Percentiles rank a stretch among this genome's conserved stretches.
Evolutionary conservation across 2,888 invertebrate species (phyloP).

Genomic region (Coelopa pilipes): DNA sequence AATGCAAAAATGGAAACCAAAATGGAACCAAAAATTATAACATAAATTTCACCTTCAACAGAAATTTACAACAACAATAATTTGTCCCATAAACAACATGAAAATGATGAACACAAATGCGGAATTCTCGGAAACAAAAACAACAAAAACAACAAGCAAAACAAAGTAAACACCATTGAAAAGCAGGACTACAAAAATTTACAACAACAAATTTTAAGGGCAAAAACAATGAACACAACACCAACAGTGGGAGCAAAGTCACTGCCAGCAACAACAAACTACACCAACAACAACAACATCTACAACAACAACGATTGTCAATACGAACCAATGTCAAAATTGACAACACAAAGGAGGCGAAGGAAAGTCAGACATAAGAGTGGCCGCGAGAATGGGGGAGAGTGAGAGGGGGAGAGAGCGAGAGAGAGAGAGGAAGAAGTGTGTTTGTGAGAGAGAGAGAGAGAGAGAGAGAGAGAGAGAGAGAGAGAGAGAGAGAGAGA

Average conservation of each 20-base stretch:
- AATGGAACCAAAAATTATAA: too few relatives aligned
- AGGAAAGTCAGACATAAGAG: slow-evolving; percentile 7
- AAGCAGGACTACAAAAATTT: neutral
- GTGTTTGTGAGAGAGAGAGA: neutral
- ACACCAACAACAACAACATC: neutral
- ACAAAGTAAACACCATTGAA: neutral
- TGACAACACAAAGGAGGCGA: neutral
- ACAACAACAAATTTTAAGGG: too few relatives aligned
- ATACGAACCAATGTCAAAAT: slow-evolving; percentile 2
- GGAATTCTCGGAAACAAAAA: neutral
- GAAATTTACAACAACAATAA: too few relatives aligned
- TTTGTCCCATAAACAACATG: too few relatives aligned
- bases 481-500: neutral
- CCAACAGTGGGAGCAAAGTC: too few relatives aligned
- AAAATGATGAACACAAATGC: too few relatives aligned
- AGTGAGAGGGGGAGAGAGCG: neutral
- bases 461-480: slow-evolving; percentile 2
- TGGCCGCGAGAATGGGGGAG: neutral
- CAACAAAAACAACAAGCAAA: neutral
- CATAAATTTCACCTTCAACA: too few relatives aligned
- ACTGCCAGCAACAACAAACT: neutral
- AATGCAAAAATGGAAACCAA: too few relatives aligned
- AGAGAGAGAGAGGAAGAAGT: neutral
- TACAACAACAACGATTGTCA: neutral
- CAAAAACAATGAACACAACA: too few relatives aligned